Evolutionary conservation across 2,888 invertebrate genomes (phyloP), one percentile per base, ranked within the genome.

Genomic region (Dilophus febrilis): DNA sequence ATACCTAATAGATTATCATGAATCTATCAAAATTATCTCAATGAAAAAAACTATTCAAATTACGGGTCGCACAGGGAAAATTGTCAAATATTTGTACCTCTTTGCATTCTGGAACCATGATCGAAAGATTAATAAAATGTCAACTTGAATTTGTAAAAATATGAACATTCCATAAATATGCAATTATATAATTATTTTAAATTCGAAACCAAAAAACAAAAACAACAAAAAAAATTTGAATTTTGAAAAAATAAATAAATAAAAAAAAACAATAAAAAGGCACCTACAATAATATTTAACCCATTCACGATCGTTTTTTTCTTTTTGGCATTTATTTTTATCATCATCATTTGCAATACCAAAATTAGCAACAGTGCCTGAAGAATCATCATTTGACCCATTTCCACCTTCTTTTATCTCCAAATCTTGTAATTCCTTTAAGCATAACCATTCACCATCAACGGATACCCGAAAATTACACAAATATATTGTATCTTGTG

Each of bases 381-480:
- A 43, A 43, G 45, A 44, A 44, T 49, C 49, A 43, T 47, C 45
- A 26, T 50, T 48, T 30, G 49, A 48, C 40, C 45, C 36, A 18
- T 32, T 33, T 22, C 35, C 36, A 39, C 44, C 47, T 44, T 81
- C 79, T 51, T 79, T 80, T 70, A 81, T 76, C 55, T 87, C 86
- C 56, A 91, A 83, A 62, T 94, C 92, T 53, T 90, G 86, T 44
- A 94, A 67, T 61, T 94, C 92, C 59, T 90, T 86, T 41, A 94
- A 67, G 58, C 94, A 94, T 43, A 94, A 70, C 94, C 94, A 94
- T 61, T 94, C 94, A 44, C 94, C 94, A 55, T 94, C 92, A 33
- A 94, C 94, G 38, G 91, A 91, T 6, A 94, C 94, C 42, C 94
- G 82, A 64, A 94, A 94, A 63, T 94, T 94, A 68, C 94, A 94